Base-by-base conservation (phyloP, 1,140 invertebrate genomes). In the Plutomurus gul region DNA sequence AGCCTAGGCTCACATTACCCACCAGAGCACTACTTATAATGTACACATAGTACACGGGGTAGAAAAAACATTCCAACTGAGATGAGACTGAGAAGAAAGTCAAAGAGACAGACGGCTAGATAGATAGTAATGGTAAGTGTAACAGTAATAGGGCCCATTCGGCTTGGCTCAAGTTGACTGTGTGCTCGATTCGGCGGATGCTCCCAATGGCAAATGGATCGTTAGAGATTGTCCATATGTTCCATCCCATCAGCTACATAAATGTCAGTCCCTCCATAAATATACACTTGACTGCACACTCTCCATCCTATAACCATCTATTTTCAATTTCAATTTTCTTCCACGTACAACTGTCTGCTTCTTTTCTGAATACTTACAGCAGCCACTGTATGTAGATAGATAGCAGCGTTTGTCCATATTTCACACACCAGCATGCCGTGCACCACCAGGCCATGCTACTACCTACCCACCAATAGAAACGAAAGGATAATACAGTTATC, bases 211-310 rank as follows among this genome's bases (percentile, higher is more conserved):
- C 76, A 77, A 77, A 77, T 77, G 76, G 76, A 77, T 77, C 51
- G 51, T 77, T 77, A 78, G 76, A 81, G 73, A 81, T 75, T 78
- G 73, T 82, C 81, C 81, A 82, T 82, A 82, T 82, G 81, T 79
- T 82, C 77, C 81, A 77, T 78, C 75, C 77, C 81, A 82, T 82
- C 81, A 82, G 81, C 76, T 82, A 79, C 77, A 82, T 82, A 79
- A 82, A 79, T 78, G 77, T 81, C 77, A 78, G 74, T 49, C 60
- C 46, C 30, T 43, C 77, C 70, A 77, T 77, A 82, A 82, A 82
- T 77, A 76, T 49, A 51, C 73, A 76, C 76, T 76, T 77, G 33
- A 76, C 37, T 79, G 81, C 76, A 77, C 80, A 81, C 72, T 75
- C 72, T 70, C 78, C 46, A 79, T 75, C 47, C 33, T 70, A 60